A percentile compares a stretch with the other conserved stretches of the same genome.
Conservation (phyloP, 2,797 vertebrate species). For the Anisognathus igniventris region DNA sequence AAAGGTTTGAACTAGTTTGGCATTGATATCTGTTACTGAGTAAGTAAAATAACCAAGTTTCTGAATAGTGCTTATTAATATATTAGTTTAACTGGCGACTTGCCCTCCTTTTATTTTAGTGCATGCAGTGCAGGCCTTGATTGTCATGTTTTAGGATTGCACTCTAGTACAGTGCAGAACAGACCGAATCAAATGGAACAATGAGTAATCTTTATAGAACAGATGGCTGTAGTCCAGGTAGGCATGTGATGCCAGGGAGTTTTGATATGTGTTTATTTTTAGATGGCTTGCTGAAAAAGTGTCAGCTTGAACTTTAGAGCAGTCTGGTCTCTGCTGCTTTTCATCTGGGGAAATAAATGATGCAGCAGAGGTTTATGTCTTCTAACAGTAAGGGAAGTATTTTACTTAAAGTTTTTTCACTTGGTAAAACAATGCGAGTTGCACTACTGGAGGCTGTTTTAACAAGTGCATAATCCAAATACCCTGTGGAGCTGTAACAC, state of each 20-base stretch:
- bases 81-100: background rate
- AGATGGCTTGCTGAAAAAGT: background rate
- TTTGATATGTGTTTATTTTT: constrained; percentile 24
- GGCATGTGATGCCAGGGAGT: background rate
- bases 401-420: background rate
- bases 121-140: background rate
- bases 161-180: background rate
- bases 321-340: background rate
- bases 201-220: constrained; percentile 23
- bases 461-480: background rate
- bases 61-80: background rate
- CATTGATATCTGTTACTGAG: background rate
- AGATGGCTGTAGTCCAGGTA: constrained; percentile 43
- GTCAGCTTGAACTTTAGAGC: constrained; percentile 11
- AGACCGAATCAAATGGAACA: background rate
- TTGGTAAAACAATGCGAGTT: background rate
- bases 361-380: background rate
- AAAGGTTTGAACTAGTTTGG: background rate
- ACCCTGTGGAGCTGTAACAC: background rate
- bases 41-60: background rate
- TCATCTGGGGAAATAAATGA: background rate
- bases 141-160: background rate
- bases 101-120: background rate
- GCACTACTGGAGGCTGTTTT: background rate
- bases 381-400: background rate